Evolutionary conservation across 1,140 invertebrate genomes (phyloP).

Genomic region (Dinoponera quadriceps): DNA sequence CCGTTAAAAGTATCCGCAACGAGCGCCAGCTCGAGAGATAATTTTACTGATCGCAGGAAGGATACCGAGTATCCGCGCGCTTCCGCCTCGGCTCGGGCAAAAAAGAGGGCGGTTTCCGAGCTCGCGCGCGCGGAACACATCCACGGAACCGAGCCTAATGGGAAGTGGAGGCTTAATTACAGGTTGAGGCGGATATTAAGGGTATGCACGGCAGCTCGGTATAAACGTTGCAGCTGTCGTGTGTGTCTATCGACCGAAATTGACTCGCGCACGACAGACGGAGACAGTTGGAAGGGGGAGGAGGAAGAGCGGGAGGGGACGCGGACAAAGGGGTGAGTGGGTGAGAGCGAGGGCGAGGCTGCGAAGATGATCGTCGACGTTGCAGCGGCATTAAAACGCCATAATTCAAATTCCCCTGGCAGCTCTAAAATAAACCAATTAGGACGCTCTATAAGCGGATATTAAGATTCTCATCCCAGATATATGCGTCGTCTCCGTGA

Average conservation of each 20-base stretch:
- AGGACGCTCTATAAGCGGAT: conserved; percentile 61
- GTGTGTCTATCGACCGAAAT: conserved; percentile 74
- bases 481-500: conserved; percentile 13
- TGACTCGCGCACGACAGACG: conserved; percentile 63
- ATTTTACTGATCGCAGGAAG: conserved; percentile 66
- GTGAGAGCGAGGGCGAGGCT: neutral
- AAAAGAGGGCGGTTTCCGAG: conserved; percentile 47
- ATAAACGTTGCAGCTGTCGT: conserved; percentile 72
- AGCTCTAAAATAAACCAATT: conserved; percentile 72
- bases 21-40: conserved; percentile 45
- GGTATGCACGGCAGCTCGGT: conserved; percentile 74
- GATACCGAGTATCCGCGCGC: conserved; percentile 60
- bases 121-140: conserved; percentile 42
- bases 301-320: neutral
- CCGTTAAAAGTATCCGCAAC: conserved; percentile 20
- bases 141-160: conserved; percentile 72
- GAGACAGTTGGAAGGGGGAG: conserved; percentile 6
- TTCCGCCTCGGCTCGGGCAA: conserved; percentile 38
- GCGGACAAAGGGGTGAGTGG: neutral
- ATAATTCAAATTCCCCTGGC: conserved; percentile 68
- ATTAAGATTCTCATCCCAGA: conserved; percentile 67
- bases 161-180: conserved; percentile 74
- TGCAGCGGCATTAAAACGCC: conserved; percentile 64
- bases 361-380: conserved; percentile 31
- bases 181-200: conserved; percentile 74